Percentiles rank a stretch among this genome's conserved stretches.
Conservation (phyloP, 2,113 vertebrate species). For the Percopsis transmontana region DNA sequence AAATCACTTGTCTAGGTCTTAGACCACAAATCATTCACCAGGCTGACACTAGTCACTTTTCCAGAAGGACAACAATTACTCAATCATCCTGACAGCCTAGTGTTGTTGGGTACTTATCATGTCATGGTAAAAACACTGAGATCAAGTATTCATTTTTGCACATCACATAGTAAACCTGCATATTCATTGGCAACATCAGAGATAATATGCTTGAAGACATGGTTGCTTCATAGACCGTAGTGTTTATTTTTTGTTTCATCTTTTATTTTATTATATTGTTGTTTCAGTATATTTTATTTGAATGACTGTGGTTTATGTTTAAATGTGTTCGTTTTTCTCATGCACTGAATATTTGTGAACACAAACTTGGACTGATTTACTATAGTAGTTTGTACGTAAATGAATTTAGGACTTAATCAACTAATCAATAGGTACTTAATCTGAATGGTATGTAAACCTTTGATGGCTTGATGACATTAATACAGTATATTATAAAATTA, state of each 20-base stretch:
- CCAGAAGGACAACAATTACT: neutral
- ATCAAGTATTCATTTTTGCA: too few relatives aligned
- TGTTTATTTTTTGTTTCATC: too few relatives aligned
- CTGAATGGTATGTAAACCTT: slow-evolving; percentile 8
- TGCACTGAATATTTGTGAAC: slow-evolving; percentile 17
- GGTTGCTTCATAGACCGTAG: too few relatives aligned
- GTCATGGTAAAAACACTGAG: too few relatives aligned
- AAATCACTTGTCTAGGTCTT: neutral
- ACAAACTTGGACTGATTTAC: slow-evolving; percentile 9
- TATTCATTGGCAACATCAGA: too few relatives aligned
- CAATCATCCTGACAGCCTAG: neutral
- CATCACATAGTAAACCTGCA: too few relatives aligned
- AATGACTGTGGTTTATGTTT: neutral
- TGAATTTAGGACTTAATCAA: slow-evolving; percentile 35
- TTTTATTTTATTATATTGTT: neutral
- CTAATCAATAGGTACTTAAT: slow-evolving; percentile 41
- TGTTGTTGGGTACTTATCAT: too few relatives aligned
- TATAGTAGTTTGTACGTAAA: slow-evolving; percentile 39
- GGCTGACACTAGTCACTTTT: neutral
- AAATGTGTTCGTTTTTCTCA: neutral
- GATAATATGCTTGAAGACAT: too few relatives aligned
- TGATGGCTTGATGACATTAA: neutral
- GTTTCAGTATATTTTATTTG: neutral
- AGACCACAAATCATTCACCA: neutral
- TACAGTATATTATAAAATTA: slow-evolving; percentile 13